Conservation (phyloP, 2,797 vertebrate genomes). For the Artibeus jamaicensis region DNA sequence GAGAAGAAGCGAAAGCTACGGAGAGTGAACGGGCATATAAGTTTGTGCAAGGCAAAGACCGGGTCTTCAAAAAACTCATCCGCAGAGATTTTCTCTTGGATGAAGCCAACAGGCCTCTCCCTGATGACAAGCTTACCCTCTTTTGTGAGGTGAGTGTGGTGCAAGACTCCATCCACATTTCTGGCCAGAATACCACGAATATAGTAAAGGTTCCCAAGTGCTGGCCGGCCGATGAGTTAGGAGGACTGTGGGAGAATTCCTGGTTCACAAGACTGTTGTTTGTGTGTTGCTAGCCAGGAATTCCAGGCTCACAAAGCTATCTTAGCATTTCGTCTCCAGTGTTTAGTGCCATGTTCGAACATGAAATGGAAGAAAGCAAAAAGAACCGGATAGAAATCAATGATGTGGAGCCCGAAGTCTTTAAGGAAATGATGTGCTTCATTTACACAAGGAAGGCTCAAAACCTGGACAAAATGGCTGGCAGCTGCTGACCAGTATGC, state of each 20-base stretch:
- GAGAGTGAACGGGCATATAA: constrained; percentile 93
- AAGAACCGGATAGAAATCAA: constrained; percentile 99
- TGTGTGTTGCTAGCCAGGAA: constrained; percentile 97
- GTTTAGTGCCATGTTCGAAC: constrained; percentile 94
- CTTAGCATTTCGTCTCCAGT: constrained; percentile 95
- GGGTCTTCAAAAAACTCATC: constrained; percentile 95
- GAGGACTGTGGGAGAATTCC: constrained; percentile 97
- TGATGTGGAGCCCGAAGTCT: constrained; percentile 98
- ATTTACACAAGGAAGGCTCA: constrained; percentile 98
- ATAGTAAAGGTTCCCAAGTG: constrained; percentile 99
- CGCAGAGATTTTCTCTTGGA: constrained; percentile 94
- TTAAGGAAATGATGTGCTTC: constrained; percentile 99
- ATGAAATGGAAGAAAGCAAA: constrained; percentile 94
- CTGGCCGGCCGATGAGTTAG: constrained; percentile 95
- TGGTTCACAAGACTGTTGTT: constrained; percentile 97
- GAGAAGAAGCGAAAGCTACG: constrained; percentile 99
- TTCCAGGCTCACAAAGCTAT: constrained; percentile 99
- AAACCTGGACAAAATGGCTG: constrained; percentile 99
- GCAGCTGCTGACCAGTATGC: constrained; percentile 98
- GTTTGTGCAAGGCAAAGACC: constrained; percentile 94
- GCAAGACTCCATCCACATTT: constrained; percentile 98
- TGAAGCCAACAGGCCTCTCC: constrained; percentile 91
- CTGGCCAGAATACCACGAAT: constrained; percentile 99
- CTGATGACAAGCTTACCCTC: constrained; percentile 92
- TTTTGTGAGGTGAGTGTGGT: constrained; percentile 99